Conservation (phyloP, 2,113 vertebrate species). For the Myotis lucifugus region DNA sequence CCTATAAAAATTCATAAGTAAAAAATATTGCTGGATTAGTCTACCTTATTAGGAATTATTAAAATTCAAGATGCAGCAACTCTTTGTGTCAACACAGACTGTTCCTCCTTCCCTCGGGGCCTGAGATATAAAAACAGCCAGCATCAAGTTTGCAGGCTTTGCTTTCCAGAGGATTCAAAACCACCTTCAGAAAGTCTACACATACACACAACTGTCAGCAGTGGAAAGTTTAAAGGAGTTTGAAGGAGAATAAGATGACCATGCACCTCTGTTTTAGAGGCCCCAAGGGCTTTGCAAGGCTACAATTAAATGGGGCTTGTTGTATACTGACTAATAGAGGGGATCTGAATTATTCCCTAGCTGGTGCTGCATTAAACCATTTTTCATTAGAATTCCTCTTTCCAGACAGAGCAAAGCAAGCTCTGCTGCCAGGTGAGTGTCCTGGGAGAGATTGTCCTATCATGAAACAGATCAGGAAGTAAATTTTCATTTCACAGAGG, state of each 20-base stretch:
- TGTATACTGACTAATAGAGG: slow-evolving; percentile 67
- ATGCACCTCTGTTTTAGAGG: slow-evolving; percentile 51
- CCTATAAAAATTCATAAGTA: slow-evolving; percentile 3
- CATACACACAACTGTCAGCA: slow-evolving; percentile 34
- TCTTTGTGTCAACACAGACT: background rate
- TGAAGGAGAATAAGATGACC: slow-evolving; percentile 36
- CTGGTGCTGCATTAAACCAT: slow-evolving; percentile 60
- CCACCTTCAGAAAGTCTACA: slow-evolving; percentile 43
- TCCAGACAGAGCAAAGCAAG: slow-evolving; percentile 69
- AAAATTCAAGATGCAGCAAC: slow-evolving; percentile 42
- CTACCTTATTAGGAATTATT: slow-evolving; percentile 20
- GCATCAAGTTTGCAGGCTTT: slow-evolving; percentile 14
- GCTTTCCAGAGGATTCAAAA: slow-evolving; percentile 48
- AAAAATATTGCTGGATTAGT: background rate
- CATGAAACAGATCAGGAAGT: slow-evolving; percentile 61
- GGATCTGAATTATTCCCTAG: slow-evolving; percentile 72
- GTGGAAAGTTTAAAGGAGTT: background rate
- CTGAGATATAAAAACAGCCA: background rate
- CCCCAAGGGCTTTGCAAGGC: slow-evolving; percentile 55
- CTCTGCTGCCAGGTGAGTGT: slow-evolving; percentile 56
- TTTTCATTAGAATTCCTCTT: slow-evolving; percentile 74
- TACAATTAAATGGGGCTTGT: slow-evolving; percentile 66
- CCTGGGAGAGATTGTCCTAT: slow-evolving; percentile 63
- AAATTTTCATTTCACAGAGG: slow-evolving; percentile 69
- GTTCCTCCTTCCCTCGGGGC: background rate